Percentiles rank a stretch among this genome's conserved stretches.
Evolutionary conservation across 2,797 vertebrate genomes (phyloP).

Genomic region (Anguilla obscura): DNA sequence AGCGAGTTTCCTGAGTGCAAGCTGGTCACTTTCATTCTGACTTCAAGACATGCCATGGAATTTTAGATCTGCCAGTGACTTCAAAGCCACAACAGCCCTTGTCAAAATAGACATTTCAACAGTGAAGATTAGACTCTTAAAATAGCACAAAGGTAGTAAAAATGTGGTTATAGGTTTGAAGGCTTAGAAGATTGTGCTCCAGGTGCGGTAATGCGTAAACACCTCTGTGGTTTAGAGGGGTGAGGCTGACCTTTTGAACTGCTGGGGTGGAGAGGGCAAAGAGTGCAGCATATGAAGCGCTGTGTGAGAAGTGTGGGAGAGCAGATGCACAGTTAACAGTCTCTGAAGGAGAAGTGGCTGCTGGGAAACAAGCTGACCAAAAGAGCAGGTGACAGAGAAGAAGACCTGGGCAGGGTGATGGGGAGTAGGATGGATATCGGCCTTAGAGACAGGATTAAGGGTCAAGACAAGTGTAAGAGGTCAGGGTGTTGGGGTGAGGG

Average conservation of each 20-base stretch:
- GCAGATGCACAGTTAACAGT: neutral
- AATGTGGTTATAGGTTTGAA: neutral
- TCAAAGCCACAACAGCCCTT: neutral
- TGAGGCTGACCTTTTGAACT: neutral
- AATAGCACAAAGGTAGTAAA: neutral
- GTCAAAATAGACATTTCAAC: neutral
- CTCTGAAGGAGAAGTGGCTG: neutral
- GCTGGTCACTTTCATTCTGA: neutral
- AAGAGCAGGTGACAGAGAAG: neutral
- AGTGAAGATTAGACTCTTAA: neutral
- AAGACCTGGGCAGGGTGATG: neutral
- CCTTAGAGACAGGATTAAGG: neutral
- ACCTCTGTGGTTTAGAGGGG: neutral
- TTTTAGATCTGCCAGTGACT: neutral
- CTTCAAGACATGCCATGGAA: neutral
- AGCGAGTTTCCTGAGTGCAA: neutral
- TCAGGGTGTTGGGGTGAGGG: neutral
- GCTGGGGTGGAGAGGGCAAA: neutral
- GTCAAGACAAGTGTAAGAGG: neutral
- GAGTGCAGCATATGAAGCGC: neutral
- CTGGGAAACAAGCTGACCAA: neutral
- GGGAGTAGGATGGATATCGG: neutral
- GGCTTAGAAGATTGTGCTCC: neutral
- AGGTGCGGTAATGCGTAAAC: neutral
- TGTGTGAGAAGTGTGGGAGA: neutral